A percentile compares a stretch with the other conserved stretches of the same genome.
phyloP scores from a whole-genome alignment of 2,797 vertebrate genomes.

The Nyctibius grandis region DNA sequence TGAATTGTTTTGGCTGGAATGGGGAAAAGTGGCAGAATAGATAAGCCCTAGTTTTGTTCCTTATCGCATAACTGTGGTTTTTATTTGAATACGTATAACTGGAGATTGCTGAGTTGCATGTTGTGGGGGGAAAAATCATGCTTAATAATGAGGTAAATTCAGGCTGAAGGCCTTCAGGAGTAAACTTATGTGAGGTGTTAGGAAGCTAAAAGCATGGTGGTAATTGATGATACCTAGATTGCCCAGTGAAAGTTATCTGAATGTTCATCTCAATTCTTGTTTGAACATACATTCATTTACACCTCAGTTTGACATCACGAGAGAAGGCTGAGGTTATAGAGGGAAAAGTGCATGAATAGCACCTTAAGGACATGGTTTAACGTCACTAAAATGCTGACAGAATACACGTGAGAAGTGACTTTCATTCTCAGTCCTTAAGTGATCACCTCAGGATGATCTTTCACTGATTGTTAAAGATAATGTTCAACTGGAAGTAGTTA shows the following conservation, averaged over 20 bases:
- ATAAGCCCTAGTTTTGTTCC: not conserved
- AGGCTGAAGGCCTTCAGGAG: not conserved
- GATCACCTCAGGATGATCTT: not conserved
- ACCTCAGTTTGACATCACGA: not conserved
- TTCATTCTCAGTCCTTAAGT: not conserved
- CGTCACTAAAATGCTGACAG: not conserved
- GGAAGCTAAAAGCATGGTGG: not conserved
- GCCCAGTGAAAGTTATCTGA: not conserved
- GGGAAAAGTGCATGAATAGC: not conserved
- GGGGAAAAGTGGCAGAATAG: not conserved
- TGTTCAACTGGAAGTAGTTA: not conserved
- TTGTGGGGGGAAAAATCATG: not conserved
- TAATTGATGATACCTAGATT: not conserved
- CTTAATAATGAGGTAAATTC: not conserved
- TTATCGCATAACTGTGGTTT: not conserved
- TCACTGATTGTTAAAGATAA: not conserved
- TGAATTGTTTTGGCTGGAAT: conserved; percentile 14
- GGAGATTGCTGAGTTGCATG: not conserved
- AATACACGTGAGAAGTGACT: not conserved
- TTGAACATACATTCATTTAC: not conserved
- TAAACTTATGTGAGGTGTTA: not conserved
- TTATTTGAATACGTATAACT: not conserved
- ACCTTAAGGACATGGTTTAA: not conserved
- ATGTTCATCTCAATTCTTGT: not conserved
- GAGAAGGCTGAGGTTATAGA: not conserved